Conservation (phyloP, 1,140 invertebrate species). For the Aporrectodea caliginosa region DNA sequence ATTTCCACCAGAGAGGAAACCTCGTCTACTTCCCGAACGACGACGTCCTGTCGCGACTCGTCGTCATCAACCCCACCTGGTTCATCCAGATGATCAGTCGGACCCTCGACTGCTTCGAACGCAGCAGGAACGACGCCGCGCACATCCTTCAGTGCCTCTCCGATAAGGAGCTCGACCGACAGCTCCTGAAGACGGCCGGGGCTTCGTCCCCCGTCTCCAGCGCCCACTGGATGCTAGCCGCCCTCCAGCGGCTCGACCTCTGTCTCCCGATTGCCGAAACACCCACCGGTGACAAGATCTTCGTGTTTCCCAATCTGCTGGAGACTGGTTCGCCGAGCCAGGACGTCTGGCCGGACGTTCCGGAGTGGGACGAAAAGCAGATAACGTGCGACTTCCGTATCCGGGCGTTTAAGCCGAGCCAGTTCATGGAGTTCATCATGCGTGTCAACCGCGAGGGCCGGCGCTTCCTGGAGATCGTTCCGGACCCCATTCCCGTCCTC, state of each 20-base stretch:
- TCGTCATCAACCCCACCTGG: constrained; percentile 34
- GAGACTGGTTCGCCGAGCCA: constrained; percentile 32
- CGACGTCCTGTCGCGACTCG: constrained; percentile 20
- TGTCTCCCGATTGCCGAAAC: constrained; percentile 26
- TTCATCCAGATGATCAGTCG: constrained; percentile 30
- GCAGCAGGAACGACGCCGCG: background rate
- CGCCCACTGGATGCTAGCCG: constrained; percentile 32
- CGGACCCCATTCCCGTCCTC: constrained; percentile 29
- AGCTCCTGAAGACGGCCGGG: constrained; percentile 27
- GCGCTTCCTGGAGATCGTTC: constrained; percentile 27
- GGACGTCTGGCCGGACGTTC: constrained; percentile 34
- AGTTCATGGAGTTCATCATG: constrained; percentile 30
- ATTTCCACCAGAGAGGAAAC: constrained; percentile 33
- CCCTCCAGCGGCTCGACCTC: constrained; percentile 29
- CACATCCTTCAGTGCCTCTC: constrained; percentile 26
- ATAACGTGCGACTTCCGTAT: constrained; percentile 33
- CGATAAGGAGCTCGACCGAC: constrained; percentile 32
- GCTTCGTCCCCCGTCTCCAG: background rate
- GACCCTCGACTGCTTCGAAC: constrained; percentile 24
- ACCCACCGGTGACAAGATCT: constrained; percentile 15
- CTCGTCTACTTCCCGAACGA: constrained; percentile 30
- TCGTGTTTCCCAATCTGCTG: constrained; percentile 30
- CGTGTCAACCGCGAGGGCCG: constrained; percentile 28
- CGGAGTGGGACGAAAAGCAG: constrained; percentile 35
- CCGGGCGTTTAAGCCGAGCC: constrained; percentile 25